Conservation (phyloP, 2,888 invertebrate genomes). For the Drosophila putrida region DNA sequence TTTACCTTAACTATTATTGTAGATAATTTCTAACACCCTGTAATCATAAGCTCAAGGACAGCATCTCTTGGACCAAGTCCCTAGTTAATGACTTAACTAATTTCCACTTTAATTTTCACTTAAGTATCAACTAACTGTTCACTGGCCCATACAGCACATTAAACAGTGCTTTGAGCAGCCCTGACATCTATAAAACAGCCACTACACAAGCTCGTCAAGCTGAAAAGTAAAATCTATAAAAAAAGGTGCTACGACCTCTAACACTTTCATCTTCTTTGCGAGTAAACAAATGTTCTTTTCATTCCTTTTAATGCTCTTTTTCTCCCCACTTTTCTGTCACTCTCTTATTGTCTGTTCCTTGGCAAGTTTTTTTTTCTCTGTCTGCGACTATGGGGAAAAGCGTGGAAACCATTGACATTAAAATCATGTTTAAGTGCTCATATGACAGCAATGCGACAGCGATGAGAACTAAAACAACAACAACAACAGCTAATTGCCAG, state of each 20-base stretch:
- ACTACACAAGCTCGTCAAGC: conserved; percentile 24
- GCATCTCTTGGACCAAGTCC: not conserved
- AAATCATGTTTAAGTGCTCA: conserved; percentile 83
- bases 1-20: not conserved
- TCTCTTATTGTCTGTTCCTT: not conserved
- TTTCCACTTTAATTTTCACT: not conserved
- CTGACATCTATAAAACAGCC: conserved; percentile 30
- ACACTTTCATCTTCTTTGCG: conserved; percentile 73
- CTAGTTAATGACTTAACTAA: not conserved
- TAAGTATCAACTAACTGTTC: conserved; percentile 6
- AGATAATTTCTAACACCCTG: not conserved
- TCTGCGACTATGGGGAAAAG: conserved; percentile 37
- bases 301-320: conserved; percentile 21
- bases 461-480: conserved; percentile 39
- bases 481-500: conserved; percentile 67
- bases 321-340: not conserved
- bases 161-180: conserved; percentile 24
- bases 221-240: conserved; percentile 62
- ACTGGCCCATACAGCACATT: conserved; percentile 34
- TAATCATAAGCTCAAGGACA: not conserved
- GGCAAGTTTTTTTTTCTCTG: not conserved
- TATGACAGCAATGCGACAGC: conserved; percentile 72
- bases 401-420: conserved; percentile 81
- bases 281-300: conserved; percentile 59
- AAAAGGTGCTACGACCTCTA: conserved; percentile 67